Conservation (phyloP, 1,140 invertebrate genomes). For the Cyclargus thomasi region DNA sequence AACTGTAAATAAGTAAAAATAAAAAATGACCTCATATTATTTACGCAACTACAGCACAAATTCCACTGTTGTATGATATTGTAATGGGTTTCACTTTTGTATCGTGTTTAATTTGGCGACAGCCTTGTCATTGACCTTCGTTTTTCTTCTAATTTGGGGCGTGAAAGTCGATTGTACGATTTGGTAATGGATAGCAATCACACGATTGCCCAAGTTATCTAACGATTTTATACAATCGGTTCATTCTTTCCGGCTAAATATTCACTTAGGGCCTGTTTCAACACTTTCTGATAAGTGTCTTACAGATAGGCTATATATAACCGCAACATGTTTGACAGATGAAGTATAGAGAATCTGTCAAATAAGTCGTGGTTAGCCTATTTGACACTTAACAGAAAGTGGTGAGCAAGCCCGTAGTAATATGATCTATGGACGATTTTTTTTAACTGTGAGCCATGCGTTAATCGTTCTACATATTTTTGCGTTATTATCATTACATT, state of each 20-base stretch:
- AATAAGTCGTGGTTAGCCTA: too few relatives aligned
- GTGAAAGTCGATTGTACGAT: constrained; percentile 10
- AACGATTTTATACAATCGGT: not conserved
- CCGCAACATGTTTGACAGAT: too few relatives aligned
- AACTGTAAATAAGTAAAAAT: too few relatives aligned
- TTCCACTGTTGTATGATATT: not conserved
- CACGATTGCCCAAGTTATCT: constrained; percentile 6
- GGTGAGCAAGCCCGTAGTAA: too few relatives aligned
- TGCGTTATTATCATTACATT: not conserved
- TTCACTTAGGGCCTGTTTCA: too few relatives aligned
- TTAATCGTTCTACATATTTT: not conserved
- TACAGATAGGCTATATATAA: too few relatives aligned
- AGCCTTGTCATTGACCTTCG: constrained; percentile 15
- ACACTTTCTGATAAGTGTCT: too few relatives aligned
- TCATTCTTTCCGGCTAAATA: too few relatives aligned
- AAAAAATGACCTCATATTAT: too few relatives aligned
- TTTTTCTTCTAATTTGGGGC: constrained; percentile 12
- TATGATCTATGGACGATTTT: not conserved
- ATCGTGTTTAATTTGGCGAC: not conserved
- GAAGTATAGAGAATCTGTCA: too few relatives aligned
- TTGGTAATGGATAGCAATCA: not conserved
- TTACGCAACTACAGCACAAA: too few relatives aligned
- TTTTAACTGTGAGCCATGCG: not conserved
- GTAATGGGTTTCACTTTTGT: constrained; percentile 7
- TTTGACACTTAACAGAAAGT: too few relatives aligned